Conservation (phyloP, 2,888 invertebrate genomes). For the Parasteatoda lunata region DNA sequence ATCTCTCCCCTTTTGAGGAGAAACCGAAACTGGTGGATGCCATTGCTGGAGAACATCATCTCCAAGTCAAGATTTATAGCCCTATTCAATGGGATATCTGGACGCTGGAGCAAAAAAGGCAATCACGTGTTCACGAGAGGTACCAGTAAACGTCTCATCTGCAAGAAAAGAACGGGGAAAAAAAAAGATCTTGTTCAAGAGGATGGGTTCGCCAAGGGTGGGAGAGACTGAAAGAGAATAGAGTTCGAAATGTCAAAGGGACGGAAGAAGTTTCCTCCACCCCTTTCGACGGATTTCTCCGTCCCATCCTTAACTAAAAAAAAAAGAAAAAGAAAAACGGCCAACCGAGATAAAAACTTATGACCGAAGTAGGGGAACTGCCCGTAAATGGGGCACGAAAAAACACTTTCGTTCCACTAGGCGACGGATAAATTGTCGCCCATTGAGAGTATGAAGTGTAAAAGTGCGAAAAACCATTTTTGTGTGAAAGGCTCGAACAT, state of each 20-base stretch:
- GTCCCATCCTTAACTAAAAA: not conserved
- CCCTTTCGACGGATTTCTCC: constrained; percentile 5
- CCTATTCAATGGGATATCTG: constrained; percentile 53
- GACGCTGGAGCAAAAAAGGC: constrained; percentile 21
- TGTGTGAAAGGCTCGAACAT: not conserved
- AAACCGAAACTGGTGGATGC: not conserved
- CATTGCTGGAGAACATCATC: constrained; percentile 50
- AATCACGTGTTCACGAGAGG: constrained; percentile 51
- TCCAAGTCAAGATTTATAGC: constrained; percentile 50
- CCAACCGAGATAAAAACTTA: constrained; percentile 55
- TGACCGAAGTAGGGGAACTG: constrained; percentile 43
- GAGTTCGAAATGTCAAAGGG: constrained; percentile 50
- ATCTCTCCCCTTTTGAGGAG: not conserved
- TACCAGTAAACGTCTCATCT: constrained; percentile 52
- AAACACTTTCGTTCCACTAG: constrained; percentile 42
- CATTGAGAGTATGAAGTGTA: not conserved
- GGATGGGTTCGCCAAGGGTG: not conserved
- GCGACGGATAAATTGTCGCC: constrained; percentile 41
- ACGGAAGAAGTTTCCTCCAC: constrained; percentile 30
- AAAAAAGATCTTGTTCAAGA: not conserved
- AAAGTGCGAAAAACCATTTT: not conserved
- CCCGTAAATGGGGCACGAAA: constrained; percentile 52
- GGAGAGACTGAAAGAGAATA: constrained; percentile 15
- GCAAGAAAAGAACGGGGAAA: constrained; percentile 29
- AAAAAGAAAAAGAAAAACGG: not conserved